These are phyloP conservation scores for Catostylus mosaicus DNA, from an alignment of 30 jellyfish, hydroid and myxozoan genomes.

Conservation along the genomic window DNA sequence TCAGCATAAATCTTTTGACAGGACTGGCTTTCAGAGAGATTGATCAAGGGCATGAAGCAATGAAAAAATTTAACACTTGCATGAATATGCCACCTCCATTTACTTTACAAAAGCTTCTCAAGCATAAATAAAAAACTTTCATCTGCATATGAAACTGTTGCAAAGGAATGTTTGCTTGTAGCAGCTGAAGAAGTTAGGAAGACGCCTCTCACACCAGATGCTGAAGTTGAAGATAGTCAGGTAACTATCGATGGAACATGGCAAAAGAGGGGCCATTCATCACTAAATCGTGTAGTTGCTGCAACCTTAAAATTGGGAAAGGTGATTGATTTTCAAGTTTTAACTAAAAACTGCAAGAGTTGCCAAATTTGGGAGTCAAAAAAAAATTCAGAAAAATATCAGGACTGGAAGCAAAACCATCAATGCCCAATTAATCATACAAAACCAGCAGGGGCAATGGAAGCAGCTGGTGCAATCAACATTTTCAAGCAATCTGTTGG, in stretches of 20 bases:
- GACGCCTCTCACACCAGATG: neutral
- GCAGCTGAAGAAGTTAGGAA: neutral
- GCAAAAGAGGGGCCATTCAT: no score
- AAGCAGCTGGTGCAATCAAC: neutral
- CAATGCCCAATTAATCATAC: neutral
- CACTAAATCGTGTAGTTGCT: neutral
- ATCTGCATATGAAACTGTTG: neutral
- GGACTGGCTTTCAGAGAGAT: neutral
- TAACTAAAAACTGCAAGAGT: no score
- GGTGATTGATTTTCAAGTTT: neutral
- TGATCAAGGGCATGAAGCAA: neutral
- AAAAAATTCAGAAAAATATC: no score
- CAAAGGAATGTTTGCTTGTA: neutral
- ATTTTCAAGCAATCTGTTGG: no score
- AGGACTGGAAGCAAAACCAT: neutral
- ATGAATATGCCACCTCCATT: neutral
- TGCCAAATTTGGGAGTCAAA: no score
- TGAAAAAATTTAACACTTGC: neutral
- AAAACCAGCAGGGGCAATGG: neutral
- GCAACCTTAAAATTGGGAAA: neutral
- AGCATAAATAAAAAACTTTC: neutral
- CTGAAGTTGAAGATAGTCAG: neutral
- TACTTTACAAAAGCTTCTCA: neutral
- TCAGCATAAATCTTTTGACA: neutral
- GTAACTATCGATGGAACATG: neutral